Evolutionary conservation across 2,797 vertebrate species (phyloP).

Genomic region (Alcedo atthis): DNA sequence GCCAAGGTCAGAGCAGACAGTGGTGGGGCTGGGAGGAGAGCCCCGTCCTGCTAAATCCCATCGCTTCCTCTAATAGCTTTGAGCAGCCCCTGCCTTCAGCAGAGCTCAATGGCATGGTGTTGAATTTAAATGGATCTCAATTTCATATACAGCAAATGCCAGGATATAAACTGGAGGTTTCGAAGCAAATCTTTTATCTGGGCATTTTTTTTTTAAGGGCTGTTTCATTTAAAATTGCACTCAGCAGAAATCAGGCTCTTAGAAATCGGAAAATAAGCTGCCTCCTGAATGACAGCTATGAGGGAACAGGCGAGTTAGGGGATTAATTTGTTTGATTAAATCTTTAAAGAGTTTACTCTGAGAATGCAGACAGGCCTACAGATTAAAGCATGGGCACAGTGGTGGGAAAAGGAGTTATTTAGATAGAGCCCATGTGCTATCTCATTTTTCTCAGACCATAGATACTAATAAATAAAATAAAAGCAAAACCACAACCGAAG

Average conservation of each 20-base stretch:
- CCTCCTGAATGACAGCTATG: conserved; percentile 36
- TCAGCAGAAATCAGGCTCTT: not conserved
- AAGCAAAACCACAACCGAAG: not conserved
- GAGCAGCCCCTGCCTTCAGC: not conserved
- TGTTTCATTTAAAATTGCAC: conserved; percentile 48
- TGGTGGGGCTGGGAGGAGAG: not conserved
- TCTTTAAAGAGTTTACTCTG: conserved; percentile 65
- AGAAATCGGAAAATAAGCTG: conserved; percentile 44
- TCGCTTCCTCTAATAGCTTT: not conserved
- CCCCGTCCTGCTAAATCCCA: not conserved
- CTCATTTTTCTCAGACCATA: not conserved
- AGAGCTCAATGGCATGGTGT: not conserved
- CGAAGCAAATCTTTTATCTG: conserved; percentile 50
- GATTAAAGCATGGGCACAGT: not conserved
- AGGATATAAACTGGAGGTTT: not conserved
- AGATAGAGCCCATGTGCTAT: not conserved
- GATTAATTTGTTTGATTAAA: conserved; percentile 69
- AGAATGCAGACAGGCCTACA: conserved; percentile 28
- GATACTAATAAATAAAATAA: conserved; percentile 42
- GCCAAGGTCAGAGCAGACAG: conserved; percentile 31
- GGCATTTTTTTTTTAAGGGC: conserved; percentile 32
- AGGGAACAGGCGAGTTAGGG: not conserved
- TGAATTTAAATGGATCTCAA: conserved; percentile 56
- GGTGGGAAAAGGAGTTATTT: conserved; percentile 30
- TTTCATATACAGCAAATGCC: not conserved